Base-by-base conservation (phyloP, 2,888 invertebrate genomes). In the Cyrtodaria siliqua region DNA sequence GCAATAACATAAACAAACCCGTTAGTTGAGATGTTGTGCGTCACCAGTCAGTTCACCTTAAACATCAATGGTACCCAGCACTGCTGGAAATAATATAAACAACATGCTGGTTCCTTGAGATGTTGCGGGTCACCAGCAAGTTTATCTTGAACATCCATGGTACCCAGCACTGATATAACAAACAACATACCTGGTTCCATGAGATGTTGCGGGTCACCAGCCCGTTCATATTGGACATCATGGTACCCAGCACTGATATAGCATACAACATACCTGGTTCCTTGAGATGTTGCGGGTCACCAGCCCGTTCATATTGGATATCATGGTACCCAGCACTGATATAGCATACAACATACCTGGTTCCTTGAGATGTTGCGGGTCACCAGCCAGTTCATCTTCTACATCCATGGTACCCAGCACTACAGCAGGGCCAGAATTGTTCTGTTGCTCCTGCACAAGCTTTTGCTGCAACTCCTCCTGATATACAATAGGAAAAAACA, bases 341-440 rank as follows among this genome's bases (percentile, higher is more conserved):
- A 70, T 76, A 1, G 4, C 33, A 33, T 8, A 33, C 33, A 8
- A 18, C 44, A 47, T 56, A 87, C 87, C 88, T 67, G 88, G 89
- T 61, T 87, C 87, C 44, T 84, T 86, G 23, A 88, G 76, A 38
- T 84, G 81, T 63, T 79, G 70, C 29, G 85, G 87, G 75, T 89
- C 88, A 23, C 89, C 89, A 18, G 86, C 89, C 33, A 89, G 76
- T 69, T 90, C 89, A 18, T 81, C 63, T 27, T 80, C 40, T 0
- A 44, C 49, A 24, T 85, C 83, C 47, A 84, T 69, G 14, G 76
- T 77, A 14, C 68, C 60, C 14, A 88, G 57, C 20, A 87, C 69
- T 16, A 79, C 86, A 23, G 73, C 78, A 1, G 82, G 49, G 2
- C 79, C 85, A n/a, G 81, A 71, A 24, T 75, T 83, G 49, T 56